Evolutionary conservation across 1,140 invertebrate genomes (phyloP).

Genomic region (Drosophila guanche): DNA sequence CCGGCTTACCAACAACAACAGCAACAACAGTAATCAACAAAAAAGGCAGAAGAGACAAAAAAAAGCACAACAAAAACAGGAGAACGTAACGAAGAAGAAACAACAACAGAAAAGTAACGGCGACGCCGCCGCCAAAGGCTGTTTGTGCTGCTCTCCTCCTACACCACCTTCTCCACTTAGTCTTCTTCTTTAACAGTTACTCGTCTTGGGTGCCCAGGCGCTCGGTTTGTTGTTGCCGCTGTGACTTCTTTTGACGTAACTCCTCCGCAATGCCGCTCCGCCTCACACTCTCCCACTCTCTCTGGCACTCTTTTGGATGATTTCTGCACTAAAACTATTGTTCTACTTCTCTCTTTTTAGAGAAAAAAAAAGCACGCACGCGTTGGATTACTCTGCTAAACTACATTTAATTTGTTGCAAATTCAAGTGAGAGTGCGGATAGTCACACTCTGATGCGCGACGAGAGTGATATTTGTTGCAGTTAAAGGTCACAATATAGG

Average conservation of each 20-base stretch:
- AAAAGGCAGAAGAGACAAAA: neutral
- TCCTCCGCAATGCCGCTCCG: slow-evolving; percentile 55
- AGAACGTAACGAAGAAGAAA: slow-evolving; percentile 9
- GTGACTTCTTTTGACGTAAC: slow-evolving; percentile 72
- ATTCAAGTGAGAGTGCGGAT: no score
- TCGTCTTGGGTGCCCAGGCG: slow-evolving; percentile 36
- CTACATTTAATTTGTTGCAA: no score
- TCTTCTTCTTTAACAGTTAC: slow-evolving; percentile 35
- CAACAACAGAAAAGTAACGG: slow-evolving; percentile 28
- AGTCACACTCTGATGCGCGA: no score
- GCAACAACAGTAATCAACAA: neutral
- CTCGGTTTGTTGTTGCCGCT: slow-evolving; percentile 36
- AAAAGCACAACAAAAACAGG: slow-evolving; percentile 28
- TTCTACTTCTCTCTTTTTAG: neutral
- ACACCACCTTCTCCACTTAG: slow-evolving; percentile 3
- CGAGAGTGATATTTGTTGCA: no score
- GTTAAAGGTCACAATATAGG: no score
- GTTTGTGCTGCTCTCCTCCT: neutral
- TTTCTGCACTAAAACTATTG: no score
- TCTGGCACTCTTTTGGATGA: neutral
- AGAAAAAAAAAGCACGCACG: slow-evolving; percentile 1
- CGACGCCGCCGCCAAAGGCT: slow-evolving; percentile 53
- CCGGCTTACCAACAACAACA: slow-evolving; percentile 38
- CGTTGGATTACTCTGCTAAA: no score
- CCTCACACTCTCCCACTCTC: slow-evolving; percentile 8